Conservation (phyloP, 1,140 invertebrate genomes). For the Calosoma granatense region DNA sequence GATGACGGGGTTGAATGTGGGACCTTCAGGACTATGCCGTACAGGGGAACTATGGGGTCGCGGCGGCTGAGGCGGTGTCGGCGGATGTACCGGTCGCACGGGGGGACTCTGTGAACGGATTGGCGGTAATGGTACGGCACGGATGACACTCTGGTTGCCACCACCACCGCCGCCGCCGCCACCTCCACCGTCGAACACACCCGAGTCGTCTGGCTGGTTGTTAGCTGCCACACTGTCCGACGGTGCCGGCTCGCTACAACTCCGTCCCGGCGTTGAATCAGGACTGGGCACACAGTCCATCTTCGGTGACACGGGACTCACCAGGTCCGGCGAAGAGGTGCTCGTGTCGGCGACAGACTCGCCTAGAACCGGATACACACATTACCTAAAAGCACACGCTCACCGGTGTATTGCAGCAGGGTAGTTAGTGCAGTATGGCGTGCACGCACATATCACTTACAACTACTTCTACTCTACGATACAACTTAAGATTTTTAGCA, state of each 20-base stretch:
- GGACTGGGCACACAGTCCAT: conserved; percentile 41
- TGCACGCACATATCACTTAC: too few species aligned
- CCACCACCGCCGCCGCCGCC: conserved; percentile 11
- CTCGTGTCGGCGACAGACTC: conserved; percentile 84
- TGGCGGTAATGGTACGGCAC: not conserved
- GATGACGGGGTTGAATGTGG: conserved; percentile 25
- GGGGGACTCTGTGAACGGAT: conserved; percentile 29
- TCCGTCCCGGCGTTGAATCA: conserved; percentile 27
- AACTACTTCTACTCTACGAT: too few species aligned
- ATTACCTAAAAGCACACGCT: conserved; percentile 32
- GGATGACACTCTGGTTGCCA: conserved; percentile 16
- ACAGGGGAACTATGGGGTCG: conserved; percentile 34
- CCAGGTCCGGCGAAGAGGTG: conserved; percentile 74
- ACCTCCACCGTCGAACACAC: conserved; percentile 9
- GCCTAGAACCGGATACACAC: conserved; percentile 44
- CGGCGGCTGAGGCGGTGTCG: conserved; percentile 29
- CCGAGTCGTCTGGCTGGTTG: conserved; percentile 25
- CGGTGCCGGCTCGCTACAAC: conserved; percentile 14
- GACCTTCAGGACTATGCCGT: conserved; percentile 25
- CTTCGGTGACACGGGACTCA: conserved; percentile 63
- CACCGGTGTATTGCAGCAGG: not conserved
- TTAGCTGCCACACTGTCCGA: conserved; percentile 23
- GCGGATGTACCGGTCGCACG: conserved; percentile 25
- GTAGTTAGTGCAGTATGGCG: not conserved
- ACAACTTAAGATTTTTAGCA: too few species aligned